These are phyloP conservation scores for Pherbina coryleti DNA, from an alignment of 2,888 invertebrate genomes.

Conservation along the genomic window DNA sequence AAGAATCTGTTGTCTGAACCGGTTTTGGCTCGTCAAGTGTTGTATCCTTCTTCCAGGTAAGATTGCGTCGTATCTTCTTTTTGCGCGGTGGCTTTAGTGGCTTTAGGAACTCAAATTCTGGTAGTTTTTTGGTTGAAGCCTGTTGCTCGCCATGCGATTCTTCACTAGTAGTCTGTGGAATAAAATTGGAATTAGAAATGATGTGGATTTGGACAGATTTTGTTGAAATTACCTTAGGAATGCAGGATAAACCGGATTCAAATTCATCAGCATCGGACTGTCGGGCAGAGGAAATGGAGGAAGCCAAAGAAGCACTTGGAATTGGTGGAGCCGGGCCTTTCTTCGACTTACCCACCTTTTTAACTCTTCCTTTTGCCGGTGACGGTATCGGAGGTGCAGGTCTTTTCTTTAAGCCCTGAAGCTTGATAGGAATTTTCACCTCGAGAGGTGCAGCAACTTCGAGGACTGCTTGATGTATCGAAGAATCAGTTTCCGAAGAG, in stretches of 20 bases:
- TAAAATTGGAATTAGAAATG: background rate
- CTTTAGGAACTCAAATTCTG: constrained; percentile 55
- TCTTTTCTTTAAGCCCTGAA: background rate
- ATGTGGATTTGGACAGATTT: background rate
- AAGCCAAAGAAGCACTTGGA: constrained; percentile 30
- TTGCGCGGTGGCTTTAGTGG: constrained; percentile 59
- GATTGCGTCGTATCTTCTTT: constrained; percentile 61
- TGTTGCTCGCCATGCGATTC: constrained; percentile 56
- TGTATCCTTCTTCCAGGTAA: constrained; percentile 61
- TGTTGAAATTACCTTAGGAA: constrained; percentile 57
- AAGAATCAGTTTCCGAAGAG: background rate
- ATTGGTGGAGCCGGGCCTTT: constrained; percentile 44
- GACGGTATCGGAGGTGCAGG: constrained; percentile 18
- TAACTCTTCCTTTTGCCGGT: background rate
- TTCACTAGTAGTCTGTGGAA: constrained; percentile 56
- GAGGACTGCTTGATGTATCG: constrained; percentile 1
- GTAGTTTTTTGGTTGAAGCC: too few species aligned
- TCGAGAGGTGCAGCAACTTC: constrained; percentile 18
- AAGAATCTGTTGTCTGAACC: constrained; percentile 58
- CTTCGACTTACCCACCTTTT: background rate
- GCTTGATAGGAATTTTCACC: constrained; percentile 13
- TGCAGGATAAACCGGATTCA: constrained; percentile 59
- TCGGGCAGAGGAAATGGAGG: constrained; percentile 50
- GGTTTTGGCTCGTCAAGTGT: constrained; percentile 57
- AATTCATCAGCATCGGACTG: constrained; percentile 59